Conservation (phyloP, 2,113 vertebrate species). For the Pampusana beccarii region DNA sequence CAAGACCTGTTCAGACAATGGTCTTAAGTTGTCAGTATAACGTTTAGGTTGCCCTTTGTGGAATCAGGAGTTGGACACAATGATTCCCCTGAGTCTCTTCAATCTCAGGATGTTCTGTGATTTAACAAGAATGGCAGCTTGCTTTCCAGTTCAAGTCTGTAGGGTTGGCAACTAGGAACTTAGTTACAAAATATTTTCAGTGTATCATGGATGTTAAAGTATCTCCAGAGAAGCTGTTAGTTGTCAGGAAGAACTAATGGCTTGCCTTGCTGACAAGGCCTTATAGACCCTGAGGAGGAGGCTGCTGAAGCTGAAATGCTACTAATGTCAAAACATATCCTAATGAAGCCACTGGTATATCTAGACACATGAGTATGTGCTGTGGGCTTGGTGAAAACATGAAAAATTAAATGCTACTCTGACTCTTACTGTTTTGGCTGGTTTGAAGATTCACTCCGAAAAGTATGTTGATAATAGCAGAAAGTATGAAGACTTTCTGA, state of each 20-base stretch:
- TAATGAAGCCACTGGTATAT: neutral
- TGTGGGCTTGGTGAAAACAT: neutral
- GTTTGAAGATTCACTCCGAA: neutral
- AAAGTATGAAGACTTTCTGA: neutral
- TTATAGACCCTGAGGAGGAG: neutral
- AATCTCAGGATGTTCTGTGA: neutral
- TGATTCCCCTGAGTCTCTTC: fast-evolving
- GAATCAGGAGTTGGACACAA: neutral
- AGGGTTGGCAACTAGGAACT: neutral
- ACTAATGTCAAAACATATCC: neutral
- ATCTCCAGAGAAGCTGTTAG: neutral
- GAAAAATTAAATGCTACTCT: neutral
- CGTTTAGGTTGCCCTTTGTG: neutral
- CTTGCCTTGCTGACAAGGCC: neutral
- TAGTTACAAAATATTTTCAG: neutral
- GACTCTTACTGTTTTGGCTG: neutral
- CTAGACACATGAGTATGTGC: neutral
- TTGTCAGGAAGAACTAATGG: neutral
- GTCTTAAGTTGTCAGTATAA: too few relatives aligned
- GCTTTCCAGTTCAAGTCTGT: neutral
- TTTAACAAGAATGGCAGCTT: neutral
- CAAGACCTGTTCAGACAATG: neutral
- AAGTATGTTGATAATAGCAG: neutral
- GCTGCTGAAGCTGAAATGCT: neutral
- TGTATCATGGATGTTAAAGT: neutral